phyloP scores from a whole-genome alignment of 1,140 invertebrate genomes.

The Meteorus sp. region DNA sequence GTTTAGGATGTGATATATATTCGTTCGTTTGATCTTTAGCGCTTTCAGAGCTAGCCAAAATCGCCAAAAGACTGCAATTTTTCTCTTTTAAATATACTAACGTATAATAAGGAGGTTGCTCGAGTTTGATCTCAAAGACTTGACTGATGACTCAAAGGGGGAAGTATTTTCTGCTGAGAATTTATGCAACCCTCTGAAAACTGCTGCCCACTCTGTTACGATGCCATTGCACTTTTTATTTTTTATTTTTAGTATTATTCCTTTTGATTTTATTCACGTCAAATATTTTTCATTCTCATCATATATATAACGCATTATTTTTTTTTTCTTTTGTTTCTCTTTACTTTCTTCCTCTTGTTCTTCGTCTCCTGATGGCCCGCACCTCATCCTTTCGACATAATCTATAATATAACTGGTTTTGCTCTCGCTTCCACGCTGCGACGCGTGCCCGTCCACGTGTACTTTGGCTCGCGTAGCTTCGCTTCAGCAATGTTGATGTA shows the following conservation, averaged over 20 bases:
- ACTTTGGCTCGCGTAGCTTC: no score
- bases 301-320: background rate
- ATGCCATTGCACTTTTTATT: no score
- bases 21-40: conserved; percentile 46
- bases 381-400: background rate
- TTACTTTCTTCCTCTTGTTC: background rate
- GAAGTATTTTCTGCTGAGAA: no score
- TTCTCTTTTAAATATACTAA: conserved; percentile 44
- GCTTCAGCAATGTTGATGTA: no score
- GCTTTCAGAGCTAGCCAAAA: conserved; percentile 48
- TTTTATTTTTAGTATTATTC: no score
- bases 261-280: no score
- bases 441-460: conserved; percentile 51
- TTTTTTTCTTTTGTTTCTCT: no score
- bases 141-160: conserved; percentile 55
- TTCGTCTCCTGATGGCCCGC: background rate
- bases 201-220: no score
- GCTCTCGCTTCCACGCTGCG: conserved; percentile 39
- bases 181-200: no score
- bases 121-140: conserved; percentile 47
- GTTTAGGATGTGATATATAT: background rate
- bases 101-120: conserved; percentile 19
- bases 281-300: background rate
- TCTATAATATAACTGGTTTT: conserved; percentile 10
- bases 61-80: conserved; percentile 51